Percentiles rank a stretch among this genome's conserved stretches.
These are phyloP conservation scores for Ctenochaetus hawaiiensis DNA, from an alignment of 2,797 vertebrate species.

Conservation along the genomic window DNA sequence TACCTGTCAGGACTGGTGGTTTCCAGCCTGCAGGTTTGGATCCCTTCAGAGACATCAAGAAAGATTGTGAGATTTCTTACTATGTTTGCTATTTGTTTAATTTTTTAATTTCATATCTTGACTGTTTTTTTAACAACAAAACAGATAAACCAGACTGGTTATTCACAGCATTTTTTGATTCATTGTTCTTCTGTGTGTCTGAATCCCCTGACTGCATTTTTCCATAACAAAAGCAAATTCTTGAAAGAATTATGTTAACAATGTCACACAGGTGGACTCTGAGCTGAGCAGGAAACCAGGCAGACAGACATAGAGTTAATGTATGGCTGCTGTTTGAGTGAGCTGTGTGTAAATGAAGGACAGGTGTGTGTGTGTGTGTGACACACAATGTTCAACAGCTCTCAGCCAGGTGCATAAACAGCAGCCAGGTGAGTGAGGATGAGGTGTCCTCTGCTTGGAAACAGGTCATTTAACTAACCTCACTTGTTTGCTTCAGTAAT, in stretches of 20 bases:
- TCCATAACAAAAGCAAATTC: too few relatives aligned
- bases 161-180: too few relatives aligned
- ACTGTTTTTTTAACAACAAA: too few relatives aligned
- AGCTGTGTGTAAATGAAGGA: constrained; percentile 25
- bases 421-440: constrained; percentile 39
- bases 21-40: too few relatives aligned
- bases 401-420: constrained; percentile 42
- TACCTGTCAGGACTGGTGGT: too few relatives aligned
- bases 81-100: too few relatives aligned
- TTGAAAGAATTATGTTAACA: background rate
- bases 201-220: too few relatives aligned
- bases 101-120: too few relatives aligned
- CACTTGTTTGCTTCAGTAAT: background rate
- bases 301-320: constrained; percentile 34
- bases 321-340: constrained; percentile 40
- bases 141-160: too few relatives aligned
- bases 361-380: constrained; percentile 44
- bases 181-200: too few relatives aligned
- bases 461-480: background rate
- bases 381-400: background rate
- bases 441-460: background rate
- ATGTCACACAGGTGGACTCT: background rate
- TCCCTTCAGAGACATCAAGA: too few relatives aligned
- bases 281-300: constrained; percentile 10
- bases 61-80: too few relatives aligned